Evolutionary conservation across 2,113 vertebrate genomes (phyloP).

Genomic region (Pelusios castaneus): DNA sequence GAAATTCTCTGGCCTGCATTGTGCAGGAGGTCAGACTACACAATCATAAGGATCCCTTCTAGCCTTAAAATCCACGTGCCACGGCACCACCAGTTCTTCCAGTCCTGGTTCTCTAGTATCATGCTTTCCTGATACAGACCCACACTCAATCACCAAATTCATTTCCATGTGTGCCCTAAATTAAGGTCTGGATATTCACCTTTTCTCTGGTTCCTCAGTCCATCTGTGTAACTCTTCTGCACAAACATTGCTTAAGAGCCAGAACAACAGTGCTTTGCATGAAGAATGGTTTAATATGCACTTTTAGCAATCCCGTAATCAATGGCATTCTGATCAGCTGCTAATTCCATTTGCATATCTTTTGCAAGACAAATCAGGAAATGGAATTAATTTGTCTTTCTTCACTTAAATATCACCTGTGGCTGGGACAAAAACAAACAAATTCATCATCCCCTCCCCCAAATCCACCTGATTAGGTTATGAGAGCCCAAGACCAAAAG

Average conservation of each 20-base stretch:
- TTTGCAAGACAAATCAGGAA: constrained; percentile 43
- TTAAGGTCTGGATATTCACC: not conserved
- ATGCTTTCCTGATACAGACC: rapidly evolving
- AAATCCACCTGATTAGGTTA: constrained; percentile 51
- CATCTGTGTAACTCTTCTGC: not conserved
- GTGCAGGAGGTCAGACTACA: not conserved
- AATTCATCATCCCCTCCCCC: constrained; percentile 33
- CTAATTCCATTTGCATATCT: constrained; percentile 38
- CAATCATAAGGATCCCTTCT: not conserved
- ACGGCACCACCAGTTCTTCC: not conserved
- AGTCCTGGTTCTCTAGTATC: not conserved
- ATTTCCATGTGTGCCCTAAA: not conserved
- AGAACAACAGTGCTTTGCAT: not conserved
- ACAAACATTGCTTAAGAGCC: rapidly evolving
- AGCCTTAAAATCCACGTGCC: not conserved
- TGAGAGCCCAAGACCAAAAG: constrained; percentile 38
- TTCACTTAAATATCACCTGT: constrained; percentile 45
- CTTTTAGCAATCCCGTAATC: not conserved
- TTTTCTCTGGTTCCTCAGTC: not conserved
- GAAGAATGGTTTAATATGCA: not conserved
- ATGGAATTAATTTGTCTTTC: constrained; percentile 50
- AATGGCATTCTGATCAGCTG: constrained; percentile 1
- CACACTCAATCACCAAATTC: not conserved
- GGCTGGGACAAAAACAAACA: constrained; percentile 44
- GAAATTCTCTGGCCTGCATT: not conserved